Percentiles rank a stretch among this genome's conserved stretches.
These are phyloP conservation scores for Polydrusus cervinus DNA, from an alignment of 2,888 invertebrate genomes.

Conservation along the genomic window DNA sequence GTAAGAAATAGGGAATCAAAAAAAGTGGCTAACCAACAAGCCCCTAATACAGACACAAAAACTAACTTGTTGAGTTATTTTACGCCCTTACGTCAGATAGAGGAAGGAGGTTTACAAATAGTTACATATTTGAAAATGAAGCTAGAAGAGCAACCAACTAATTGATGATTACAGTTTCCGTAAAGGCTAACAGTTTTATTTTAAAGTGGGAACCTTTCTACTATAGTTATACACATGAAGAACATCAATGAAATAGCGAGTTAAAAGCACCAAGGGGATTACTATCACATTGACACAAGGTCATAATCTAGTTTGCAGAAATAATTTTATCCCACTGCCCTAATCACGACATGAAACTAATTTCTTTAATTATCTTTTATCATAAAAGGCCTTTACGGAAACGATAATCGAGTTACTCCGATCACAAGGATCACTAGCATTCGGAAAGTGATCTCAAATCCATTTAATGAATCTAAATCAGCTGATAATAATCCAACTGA, in stretches of 20 bases:
- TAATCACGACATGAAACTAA: slow-evolving; percentile 30
- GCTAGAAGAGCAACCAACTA: neutral
- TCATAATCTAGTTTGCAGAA: slow-evolving; percentile 47
- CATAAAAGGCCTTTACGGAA: too few relatives aligned
- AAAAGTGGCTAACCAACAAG: too few relatives aligned
- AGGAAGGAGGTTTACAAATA: neutral
- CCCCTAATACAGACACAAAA: too few relatives aligned
- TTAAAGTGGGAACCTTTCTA: slow-evolving; percentile 26
- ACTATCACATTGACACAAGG: slow-evolving; percentile 53
- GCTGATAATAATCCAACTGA: too few relatives aligned
- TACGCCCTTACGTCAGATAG: too few relatives aligned
- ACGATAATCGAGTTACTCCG: too few relatives aligned
- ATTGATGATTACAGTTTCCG: too few relatives aligned
- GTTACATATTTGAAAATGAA: neutral
- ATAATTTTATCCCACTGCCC: slow-evolving; percentile 38
- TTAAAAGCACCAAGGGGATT: slow-evolving; percentile 54
- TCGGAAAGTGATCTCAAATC: too few relatives aligned
- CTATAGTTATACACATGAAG: slow-evolving; percentile 38
- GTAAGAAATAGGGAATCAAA: too few relatives aligned
- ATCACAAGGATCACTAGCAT: too few relatives aligned
- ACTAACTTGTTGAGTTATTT: neutral
- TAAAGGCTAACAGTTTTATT: too few relatives aligned
- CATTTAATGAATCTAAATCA: too few relatives aligned
- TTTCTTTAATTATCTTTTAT: slow-evolving; percentile 21
- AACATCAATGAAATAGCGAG: slow-evolving; percentile 42